Evolutionary conservation across 2,888 invertebrate genomes (phyloP), one percentile per base, ranked within the genome.

Genomic region (Boloria euphrosyne): DNA sequence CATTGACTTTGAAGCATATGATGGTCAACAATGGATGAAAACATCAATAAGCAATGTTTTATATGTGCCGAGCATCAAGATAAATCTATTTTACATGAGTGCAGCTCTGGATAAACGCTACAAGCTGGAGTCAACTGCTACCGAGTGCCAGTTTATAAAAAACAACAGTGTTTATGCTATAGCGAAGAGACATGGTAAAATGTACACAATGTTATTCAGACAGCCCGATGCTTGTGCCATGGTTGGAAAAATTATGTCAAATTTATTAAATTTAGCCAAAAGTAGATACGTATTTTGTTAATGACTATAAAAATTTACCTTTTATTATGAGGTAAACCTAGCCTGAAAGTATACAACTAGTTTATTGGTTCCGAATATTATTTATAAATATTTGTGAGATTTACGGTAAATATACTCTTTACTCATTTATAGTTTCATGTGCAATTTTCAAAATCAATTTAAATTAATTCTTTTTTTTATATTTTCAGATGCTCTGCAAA

Each of bases 21-120:
- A 46, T 46, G 46, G 46, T 46, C 14, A 13, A 46, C 13, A 46
- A n/a, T 46, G 46, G 46, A 46, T 46, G 3, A 13, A 46, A 46
- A 46, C 46, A n/a, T n/a, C n/a, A n/a, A 46, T 46, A n/a, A 46
- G n/a, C n/a, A n/a, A 46, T 46, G 46, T n/a, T n/a, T 46, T 46
- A 5, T 46, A 46, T 46, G 46, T 46, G 46, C 46, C 46, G n/a
- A n/a, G n/a, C n/a, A n/a, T 46, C 13, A 46, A 46, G 46, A 5
- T 46, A n/a, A 46, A 46, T 1, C 13, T 46, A 46, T 46, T 46
- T n/a, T 46, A 13, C n/a, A 14, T 46, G 46, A 46, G 46, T 46
- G 46, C 1, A 4, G 14, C 46, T n/a, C 46, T 46, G 13, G 46
- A 46, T n/a, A 14, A 46, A 46, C 14, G 46, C n/a, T 46, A 46